These are phyloP conservation scores for Bombus consobrinus DNA, from an alignment of 1,140 invertebrate genomes.

Conservation along the genomic window DNA sequence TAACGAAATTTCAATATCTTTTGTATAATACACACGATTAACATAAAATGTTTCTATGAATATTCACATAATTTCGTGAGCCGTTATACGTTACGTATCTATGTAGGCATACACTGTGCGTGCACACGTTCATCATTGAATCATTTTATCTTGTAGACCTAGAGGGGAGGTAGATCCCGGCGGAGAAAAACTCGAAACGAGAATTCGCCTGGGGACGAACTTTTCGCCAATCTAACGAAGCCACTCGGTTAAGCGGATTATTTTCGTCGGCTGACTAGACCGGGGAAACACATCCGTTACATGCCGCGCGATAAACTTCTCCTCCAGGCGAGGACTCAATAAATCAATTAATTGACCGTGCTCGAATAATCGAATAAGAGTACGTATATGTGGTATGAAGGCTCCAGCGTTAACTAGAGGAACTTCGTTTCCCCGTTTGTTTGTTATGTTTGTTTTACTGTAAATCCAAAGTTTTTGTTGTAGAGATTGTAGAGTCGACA, in stretches of 20 bases:
- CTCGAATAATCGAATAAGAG: conserved; percentile 27
- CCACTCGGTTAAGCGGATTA: conserved; percentile 65
- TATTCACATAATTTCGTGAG: neutral
- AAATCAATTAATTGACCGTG: conserved; percentile 41
- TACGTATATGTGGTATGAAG: neutral
- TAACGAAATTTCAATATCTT: too few species aligned
- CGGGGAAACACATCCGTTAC: conserved; percentile 44
- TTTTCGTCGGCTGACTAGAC: conserved; percentile 20
- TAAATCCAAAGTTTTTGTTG: neutral
- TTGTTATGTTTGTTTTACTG: neutral
- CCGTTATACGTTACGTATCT: too few species aligned
- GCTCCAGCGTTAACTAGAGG: too few species aligned
- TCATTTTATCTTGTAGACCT: neutral
- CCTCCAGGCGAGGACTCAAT: conserved; percentile 25
- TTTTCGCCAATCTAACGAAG: conserved; percentile 66
- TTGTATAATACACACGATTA: too few species aligned
- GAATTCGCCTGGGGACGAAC: conserved; percentile 53
- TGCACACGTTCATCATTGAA: neutral
- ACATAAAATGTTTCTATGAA: neutral
- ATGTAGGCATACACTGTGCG: too few species aligned
- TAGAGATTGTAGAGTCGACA: neutral
- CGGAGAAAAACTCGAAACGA: conserved; percentile 35
- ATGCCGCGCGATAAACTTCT: conserved; percentile 30
- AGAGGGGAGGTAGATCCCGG: neutral
- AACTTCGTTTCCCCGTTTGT: too few species aligned